These are phyloP conservation scores for Sterna hirundo DNA, from an alignment of 2,113 vertebrate species.

Conservation along the genomic window DNA sequence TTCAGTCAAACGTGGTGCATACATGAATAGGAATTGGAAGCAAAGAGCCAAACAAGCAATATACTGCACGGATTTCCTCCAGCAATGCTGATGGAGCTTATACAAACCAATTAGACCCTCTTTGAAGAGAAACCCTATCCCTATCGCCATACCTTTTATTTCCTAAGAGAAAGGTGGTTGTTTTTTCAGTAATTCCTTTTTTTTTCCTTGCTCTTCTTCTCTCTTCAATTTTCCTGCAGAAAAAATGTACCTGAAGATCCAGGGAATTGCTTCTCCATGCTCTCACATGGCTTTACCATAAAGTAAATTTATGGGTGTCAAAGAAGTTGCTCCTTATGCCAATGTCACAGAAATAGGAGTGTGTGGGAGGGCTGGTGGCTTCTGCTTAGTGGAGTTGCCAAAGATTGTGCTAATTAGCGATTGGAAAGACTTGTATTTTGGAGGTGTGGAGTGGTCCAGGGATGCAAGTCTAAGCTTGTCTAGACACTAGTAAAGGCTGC, in stretches of 20 bases:
- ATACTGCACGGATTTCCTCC: background rate
- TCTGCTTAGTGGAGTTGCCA: constrained; percentile 35
- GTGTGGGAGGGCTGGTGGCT: constrained; percentile 35
- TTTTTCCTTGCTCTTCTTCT: background rate
- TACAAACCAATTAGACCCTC: background rate
- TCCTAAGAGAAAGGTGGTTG: background rate
- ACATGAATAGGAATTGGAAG: constrained; percentile 35
- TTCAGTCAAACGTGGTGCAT: background rate
- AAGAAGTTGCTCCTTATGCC: constrained; percentile 15
- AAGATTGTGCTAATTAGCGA: constrained; percentile 22
- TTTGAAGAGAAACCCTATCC: background rate
- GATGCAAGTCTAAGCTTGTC: background rate
- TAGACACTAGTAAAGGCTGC: background rate
- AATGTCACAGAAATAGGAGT: constrained; percentile 35
- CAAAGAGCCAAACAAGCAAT: background rate
- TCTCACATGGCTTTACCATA: background rate
- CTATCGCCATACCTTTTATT: background rate
- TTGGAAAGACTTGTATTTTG: background rate
- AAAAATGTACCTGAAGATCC: background rate
- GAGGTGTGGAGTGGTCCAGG: background rate
- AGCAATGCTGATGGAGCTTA: background rate
- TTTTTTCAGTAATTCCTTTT: background rate
- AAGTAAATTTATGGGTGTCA: constrained; percentile 16
- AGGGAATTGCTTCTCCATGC: background rate
- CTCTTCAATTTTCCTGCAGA: background rate